These are phyloP conservation scores for Panthera tigris DNA, from an alignment of 2,113 vertebrate species.

Conservation along the genomic window DNA sequence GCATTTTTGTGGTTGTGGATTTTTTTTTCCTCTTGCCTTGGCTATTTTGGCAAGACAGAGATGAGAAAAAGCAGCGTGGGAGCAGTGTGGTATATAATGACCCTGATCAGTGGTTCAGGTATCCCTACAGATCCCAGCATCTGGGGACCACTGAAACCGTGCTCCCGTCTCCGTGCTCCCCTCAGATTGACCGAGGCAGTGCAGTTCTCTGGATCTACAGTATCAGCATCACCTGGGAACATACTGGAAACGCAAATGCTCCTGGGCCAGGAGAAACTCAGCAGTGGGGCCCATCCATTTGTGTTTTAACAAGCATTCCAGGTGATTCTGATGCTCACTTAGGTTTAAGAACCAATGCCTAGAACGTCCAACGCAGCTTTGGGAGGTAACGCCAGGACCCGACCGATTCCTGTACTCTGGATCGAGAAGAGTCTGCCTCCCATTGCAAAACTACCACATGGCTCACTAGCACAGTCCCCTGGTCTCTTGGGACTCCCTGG, in stretches of 20 bases:
- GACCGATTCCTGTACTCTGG: background rate
- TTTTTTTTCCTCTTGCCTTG: background rate
- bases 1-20: background rate
- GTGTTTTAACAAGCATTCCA: background rate
- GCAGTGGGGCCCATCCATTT: background rate
- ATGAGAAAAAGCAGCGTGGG: background rate
- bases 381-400: background rate
- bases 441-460: background rate
- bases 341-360: background rate
- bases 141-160: background rate
- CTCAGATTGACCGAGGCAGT: background rate
- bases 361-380: background rate
- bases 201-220: background rate
- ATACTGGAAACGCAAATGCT: background rate
- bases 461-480: background rate
- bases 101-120: background rate
- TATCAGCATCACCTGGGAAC: background rate
- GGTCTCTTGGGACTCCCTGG: background rate
- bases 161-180: rapidly evolving
- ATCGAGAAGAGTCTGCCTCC: background rate
- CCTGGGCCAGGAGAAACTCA: background rate
- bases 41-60: background rate
- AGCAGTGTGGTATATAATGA: background rate
- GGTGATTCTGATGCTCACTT: background rate
- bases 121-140: background rate